Base-by-base conservation (phyloP, 2,888 invertebrate species). In the Acleris holmiana region DNA sequence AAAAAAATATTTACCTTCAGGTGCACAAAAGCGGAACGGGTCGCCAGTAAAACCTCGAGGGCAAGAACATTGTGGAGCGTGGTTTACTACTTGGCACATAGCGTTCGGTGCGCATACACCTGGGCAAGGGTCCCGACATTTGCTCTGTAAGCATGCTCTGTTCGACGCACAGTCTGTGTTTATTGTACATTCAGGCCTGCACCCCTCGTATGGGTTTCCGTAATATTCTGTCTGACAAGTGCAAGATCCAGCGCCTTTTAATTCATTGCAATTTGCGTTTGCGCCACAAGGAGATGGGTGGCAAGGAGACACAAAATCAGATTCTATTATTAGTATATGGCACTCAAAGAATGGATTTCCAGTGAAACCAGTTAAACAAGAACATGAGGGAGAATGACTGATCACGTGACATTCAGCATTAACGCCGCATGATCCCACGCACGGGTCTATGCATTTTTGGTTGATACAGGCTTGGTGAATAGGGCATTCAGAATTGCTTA, bases 311-410 rank as follows among this genome's bases (percentile, higher is more conserved):
- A 85, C 75, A 67, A 80, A 73, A 60, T 94, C 94, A 69, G 91
- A 82, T 68, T 86, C 51, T 71, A 81, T 71, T 72, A 83, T 80
- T 23, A 82, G 71, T 76, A 73, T 80, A 48, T 81, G 83, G 69
- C 96, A 96, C 77, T 95, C 94, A 50, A 93, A 91, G 78, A 96
- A 96, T 59, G 97, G 96, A 93, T 97, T 95, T 1, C 97, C 97
- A 7, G 93, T 94, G 74, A 93, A 95, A 40, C 95, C 96, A 48
- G 85, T 76, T 17, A 90, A 73, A 78, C 97, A 97, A 29, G 94
- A 88, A 79, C 97, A 95, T 73, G 95, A 93, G 17, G 96, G 95
- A 44, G 96, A 94, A 81, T 96, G 96, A 77, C 96, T 96, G 41
- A 96, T 93, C 1, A 96, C 96, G 61, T 94, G 93, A 78, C 97